A percentile compares a stretch with the other conserved stretches of the same genome.
Conservation (phyloP, 2,113 vertebrate species). For the Channa argus region DNA sequence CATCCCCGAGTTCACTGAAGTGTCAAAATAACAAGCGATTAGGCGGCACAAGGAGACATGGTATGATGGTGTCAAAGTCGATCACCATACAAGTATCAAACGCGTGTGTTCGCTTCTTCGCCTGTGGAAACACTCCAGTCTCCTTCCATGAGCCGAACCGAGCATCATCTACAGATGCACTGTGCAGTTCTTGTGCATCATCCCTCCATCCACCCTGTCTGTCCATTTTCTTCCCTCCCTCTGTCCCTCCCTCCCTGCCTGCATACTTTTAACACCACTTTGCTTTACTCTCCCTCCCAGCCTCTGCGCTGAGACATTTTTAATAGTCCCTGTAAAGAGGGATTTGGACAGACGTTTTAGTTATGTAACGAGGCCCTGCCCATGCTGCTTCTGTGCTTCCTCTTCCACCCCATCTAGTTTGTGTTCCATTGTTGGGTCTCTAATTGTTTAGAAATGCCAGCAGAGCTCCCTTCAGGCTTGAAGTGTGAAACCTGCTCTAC, state of each 20-base stretch:
- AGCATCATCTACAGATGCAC: constrained; percentile 8
- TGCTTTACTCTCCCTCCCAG: constrained; percentile 35
- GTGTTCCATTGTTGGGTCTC: no score
- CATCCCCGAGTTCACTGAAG: constrained; percentile 63
- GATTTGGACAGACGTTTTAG: constrained; percentile 50
- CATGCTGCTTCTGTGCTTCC: constrained; percentile 39
- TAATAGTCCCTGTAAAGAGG: constrained; percentile 45
- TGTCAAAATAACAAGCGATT: constrained; percentile 71
- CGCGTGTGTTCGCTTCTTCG: constrained; percentile 5
- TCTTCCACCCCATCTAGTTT: constrained; percentile 3
- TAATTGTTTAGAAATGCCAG: constrained; percentile 64
- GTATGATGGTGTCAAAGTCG: constrained; percentile 35
- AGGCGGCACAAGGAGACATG: constrained; percentile 46
- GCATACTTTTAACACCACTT: constrained; percentile 43
- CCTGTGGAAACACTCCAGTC: constrained; percentile 15
- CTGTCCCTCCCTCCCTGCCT: constrained; percentile 10
- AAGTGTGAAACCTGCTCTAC: constrained; percentile 20
- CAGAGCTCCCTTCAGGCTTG: constrained; percentile 19
- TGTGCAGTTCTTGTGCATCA: constrained; percentile 18
- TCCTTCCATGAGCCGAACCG: constrained; percentile 15
- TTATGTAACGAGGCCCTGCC: constrained; percentile 46
- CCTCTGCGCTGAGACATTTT: constrained; percentile 39
- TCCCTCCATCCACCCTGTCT: constrained; percentile 5
- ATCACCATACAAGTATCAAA: constrained; percentile 7
- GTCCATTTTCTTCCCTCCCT: background rate